Evolutionary conservation across 2,113 vertebrate species (phyloP), one percentile per base, ranked within the genome.

Genomic region (Reinhardtius hippoglossoides): DNA sequence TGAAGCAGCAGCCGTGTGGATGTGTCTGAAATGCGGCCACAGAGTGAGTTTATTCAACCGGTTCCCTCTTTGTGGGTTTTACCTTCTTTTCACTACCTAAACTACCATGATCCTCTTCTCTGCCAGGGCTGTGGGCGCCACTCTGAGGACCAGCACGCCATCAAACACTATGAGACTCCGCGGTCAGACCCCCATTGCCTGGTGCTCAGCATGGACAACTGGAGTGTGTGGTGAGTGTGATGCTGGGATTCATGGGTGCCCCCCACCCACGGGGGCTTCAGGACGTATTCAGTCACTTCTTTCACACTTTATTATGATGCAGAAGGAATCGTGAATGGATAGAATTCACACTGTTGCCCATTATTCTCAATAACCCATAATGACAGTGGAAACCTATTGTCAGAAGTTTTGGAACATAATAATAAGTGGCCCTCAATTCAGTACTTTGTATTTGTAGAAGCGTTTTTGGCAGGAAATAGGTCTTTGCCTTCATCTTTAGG

Each of bases 11-110:
- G 79, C 88, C 0, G 69, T 97, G 84, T 99, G 98, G 97, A 91
- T 97, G 76, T 99, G 98, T 92, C 93, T 99, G 76, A 98, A 97
- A 94, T 99, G 98, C 82, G 97, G 97, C 65, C 95, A 99, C 69
- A 95, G 95, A 93, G 98, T 99, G 95, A 88, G 94, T 27, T 52
- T 18, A 20, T 20, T 15, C 3, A 16, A 5, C 3, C 16, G 0
- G 9, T 60, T 73, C 16, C 7, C 62, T 9, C 2, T n/a, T 67
- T 9, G 5, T 8, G 60, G 52, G n/a, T 54, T 9, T 16, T 1
- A 71, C 3, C 31, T 31, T 31, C 31, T 1, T 1, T 75, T 1
- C 56, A 60, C 1, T 71, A 24, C 26, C 20, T 58, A 8, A 63
- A 65, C 50, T 1, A 26, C 2, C 9, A 15, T 3, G 4, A 35